Conservation (phyloP, 2,113 vertebrate species). For the Dendropsophus ebraccatus region DNA sequence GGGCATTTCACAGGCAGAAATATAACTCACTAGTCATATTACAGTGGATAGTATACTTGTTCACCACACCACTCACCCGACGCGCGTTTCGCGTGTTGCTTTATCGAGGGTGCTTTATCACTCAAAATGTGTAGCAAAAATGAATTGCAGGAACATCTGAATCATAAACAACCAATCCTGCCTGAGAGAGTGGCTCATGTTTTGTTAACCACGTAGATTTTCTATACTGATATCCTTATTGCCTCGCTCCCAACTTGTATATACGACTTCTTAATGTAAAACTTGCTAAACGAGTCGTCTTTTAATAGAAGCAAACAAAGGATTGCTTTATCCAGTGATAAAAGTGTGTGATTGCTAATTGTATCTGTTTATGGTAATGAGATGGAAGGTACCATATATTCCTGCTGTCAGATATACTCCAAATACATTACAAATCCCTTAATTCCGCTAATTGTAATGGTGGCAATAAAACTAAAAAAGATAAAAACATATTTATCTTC, state of each 20-base stretch:
- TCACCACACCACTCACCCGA: too few species aligned
- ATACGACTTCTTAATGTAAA: not conserved
- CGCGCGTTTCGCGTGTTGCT: too few species aligned
- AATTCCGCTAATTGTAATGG: too few species aligned
- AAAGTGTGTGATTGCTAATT: conserved; percentile 30
- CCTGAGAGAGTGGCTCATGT: not conserved
- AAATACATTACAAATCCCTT: conserved; percentile 34
- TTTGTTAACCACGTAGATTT: not conserved
- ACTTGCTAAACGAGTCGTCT: conserved; percentile 6
- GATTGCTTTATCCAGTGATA: not conserved
- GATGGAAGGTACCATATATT: conserved; percentile 16
- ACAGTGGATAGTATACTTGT: too few species aligned
- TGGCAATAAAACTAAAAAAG: too few species aligned
- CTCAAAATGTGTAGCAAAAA: not conserved
- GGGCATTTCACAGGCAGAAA: too few species aligned
- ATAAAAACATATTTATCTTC: too few species aligned
- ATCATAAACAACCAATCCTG: not conserved
- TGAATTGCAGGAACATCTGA: not conserved
- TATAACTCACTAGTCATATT: too few species aligned
- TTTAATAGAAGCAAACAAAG: not conserved
- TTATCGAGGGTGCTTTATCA: not conserved
- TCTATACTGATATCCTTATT: not conserved
- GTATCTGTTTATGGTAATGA: not conserved
- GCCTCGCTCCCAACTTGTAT: not conserved
- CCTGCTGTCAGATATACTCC: conserved; percentile 13